Evolutionary conservation across 2,797 vertebrate genomes (phyloP).

Genomic region (Eospalax fontanierii): DNA sequence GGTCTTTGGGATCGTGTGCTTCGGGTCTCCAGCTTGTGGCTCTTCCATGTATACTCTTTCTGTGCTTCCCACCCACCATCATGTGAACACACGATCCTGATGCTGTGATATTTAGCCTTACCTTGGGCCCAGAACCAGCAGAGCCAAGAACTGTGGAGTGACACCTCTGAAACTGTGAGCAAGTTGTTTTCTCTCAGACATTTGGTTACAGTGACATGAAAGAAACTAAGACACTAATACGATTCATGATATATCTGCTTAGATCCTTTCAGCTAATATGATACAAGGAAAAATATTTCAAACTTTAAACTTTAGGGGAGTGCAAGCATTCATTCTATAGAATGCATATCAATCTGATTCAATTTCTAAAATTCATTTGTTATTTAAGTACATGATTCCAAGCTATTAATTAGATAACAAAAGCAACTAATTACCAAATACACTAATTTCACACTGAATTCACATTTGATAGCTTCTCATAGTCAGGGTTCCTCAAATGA

Average conservation of each 20-base stretch:
- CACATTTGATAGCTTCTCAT: background rate
- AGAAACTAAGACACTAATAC: background rate
- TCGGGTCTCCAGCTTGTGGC: background rate
- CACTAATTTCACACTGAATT: background rate
- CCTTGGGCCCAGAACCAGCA: background rate
- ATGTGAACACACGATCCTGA: background rate
- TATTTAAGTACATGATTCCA: conserved; percentile 17
- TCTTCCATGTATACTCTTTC: too few species aligned
- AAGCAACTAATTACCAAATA: background rate
- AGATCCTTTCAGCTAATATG: background rate
- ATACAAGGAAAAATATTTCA: background rate
- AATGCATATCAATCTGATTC: background rate
- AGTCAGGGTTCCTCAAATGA: background rate
- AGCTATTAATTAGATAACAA: background rate
- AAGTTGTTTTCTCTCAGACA: background rate
- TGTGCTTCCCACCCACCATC: too few species aligned
- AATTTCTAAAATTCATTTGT: conserved; percentile 14
- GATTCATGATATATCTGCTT: background rate
- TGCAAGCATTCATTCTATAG: background rate
- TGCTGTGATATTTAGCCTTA: background rate
- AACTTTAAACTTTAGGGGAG: background rate
- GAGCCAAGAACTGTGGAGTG: background rate
- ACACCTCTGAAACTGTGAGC: background rate
- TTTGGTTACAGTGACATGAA: background rate
- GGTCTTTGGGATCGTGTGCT: background rate